phyloP scores from a whole-genome alignment of 2,797 vertebrate species.

The Todus mexicanus region DNA sequence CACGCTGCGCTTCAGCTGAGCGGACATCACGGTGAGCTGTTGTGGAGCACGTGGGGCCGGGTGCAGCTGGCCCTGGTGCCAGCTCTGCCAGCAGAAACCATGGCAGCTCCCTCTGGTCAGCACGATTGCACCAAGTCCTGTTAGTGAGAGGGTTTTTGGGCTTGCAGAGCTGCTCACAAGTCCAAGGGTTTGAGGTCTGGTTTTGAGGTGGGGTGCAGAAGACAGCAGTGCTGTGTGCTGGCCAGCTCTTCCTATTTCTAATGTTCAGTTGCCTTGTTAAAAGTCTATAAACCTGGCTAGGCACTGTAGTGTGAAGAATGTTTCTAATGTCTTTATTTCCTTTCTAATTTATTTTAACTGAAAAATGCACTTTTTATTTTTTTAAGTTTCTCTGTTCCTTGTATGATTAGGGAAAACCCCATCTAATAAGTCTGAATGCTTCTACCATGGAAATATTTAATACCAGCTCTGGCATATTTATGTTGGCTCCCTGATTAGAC shows the following conservation, averaged over 20 bases:
- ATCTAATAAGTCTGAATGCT: neutral
- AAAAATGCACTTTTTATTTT: neutral
- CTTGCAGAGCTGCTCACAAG: accelerated
- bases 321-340: neutral
- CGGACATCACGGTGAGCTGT: accelerated
- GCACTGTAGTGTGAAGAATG: neutral
- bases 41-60: accelerated
- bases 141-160: accelerated
- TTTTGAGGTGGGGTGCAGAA: neutral
- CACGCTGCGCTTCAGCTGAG: accelerated
- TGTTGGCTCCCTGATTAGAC: conserved; percentile 54
- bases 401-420: neutral
- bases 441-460: neutral
- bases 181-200: neutral
- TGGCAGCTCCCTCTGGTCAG: accelerated
- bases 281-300: neutral
- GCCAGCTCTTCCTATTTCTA: neutral
- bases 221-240: neutral
- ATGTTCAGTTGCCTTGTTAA: neutral
- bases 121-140: too few species aligned
- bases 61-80: neutral
- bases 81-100: neutral
- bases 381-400: neutral
- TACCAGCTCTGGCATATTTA: conserved; percentile 49
- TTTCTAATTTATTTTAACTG: neutral